Evolutionary conservation across 2,888 invertebrate species (phyloP).

Genomic region (Clivina fossor): DNA sequence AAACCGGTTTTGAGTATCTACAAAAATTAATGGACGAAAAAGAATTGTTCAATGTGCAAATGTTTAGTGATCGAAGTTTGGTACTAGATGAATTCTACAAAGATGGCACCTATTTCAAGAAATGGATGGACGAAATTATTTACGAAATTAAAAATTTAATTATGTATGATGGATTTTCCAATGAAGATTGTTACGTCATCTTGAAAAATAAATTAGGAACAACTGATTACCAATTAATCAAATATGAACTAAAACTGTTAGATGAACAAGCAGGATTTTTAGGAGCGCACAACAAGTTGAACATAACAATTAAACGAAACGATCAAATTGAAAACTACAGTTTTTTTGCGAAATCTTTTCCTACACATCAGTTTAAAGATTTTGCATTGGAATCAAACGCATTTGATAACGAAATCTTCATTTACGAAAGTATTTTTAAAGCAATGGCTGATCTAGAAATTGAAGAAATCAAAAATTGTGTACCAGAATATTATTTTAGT

Average conservation of each 20-base stretch:
- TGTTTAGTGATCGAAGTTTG: slow-evolving; percentile 13
- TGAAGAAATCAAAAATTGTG: slow-evolving; percentile 43
- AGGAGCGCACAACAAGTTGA: slow-evolving; percentile 45
- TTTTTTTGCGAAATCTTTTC: slow-evolving; percentile 64
- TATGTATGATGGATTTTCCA: slow-evolving; percentile 33
- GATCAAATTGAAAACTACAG: slow-evolving; percentile 42
- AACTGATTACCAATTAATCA: slow-evolving; percentile 37
- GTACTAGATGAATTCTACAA: slow-evolving; percentile 12
- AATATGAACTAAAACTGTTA: slow-evolving; percentile 36
- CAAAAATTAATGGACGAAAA: slow-evolving; percentile 11
- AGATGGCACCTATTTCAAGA: slow-evolving; percentile 22
- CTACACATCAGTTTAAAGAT: slow-evolving; percentile 56
- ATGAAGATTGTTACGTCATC: slow-evolving; percentile 43
- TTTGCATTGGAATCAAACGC: slow-evolving; percentile 54
- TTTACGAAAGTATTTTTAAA: slow-evolving; percentile 54
- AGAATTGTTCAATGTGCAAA: slow-evolving; percentile 17
- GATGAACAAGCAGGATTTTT: slow-evolving; percentile 43
- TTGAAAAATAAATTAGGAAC: slow-evolving; percentile 34
- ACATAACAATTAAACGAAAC: slow-evolving; percentile 41
- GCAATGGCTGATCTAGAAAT: slow-evolving; percentile 46
- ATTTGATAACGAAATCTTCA: slow-evolving; percentile 55
- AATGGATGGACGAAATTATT: slow-evolving; percentile 24
- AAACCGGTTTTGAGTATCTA: slow-evolving; percentile 13
- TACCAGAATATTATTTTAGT: slow-evolving; percentile 48
- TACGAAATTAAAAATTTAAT: slow-evolving; percentile 30